Evolutionary conservation across 2,113 vertebrate species (phyloP).

Genomic region (Xiphias gladius): DNA sequence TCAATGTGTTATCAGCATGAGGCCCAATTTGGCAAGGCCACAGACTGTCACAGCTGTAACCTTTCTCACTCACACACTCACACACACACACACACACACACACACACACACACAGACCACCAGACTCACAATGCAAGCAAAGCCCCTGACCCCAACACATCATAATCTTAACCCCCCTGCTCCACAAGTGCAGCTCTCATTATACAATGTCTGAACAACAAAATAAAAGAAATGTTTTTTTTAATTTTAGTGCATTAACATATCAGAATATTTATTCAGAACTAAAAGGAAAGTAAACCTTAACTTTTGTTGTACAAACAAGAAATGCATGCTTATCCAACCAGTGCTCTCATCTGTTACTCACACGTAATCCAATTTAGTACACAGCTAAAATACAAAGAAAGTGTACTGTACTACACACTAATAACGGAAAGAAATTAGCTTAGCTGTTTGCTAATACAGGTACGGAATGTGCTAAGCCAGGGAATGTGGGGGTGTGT

Average conservation of each 20-base stretch:
- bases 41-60: constrained; percentile 81
- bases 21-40: constrained; percentile 78
- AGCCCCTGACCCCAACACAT: constrained; percentile 31
- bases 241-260: neutral
- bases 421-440: constrained; percentile 79
- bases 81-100: constrained; percentile 46
- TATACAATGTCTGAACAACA: constrained; percentile 7
- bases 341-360: neutral
- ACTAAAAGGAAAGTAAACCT: neutral
- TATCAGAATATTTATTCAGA: neutral
- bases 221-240: neutral
- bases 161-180: constrained; percentile 6
- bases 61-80: constrained; percentile 70
- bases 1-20: constrained; percentile 78
- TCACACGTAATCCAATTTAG: constrained; percentile 22
- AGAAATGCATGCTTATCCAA: neutral
- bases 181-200: constrained; percentile 20
- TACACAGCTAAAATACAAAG: constrained; percentile 40
- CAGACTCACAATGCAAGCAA: constrained; percentile 18
- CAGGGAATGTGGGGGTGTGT: constrained; percentile 63
- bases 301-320: neutral
- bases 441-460: constrained; percentile 89
- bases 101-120: constrained; percentile 27
- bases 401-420: constrained; percentile 21
- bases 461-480: constrained; percentile 94